Conservation (phyloP, 2,888 invertebrate genomes). For the Rapana venosa region DNA sequence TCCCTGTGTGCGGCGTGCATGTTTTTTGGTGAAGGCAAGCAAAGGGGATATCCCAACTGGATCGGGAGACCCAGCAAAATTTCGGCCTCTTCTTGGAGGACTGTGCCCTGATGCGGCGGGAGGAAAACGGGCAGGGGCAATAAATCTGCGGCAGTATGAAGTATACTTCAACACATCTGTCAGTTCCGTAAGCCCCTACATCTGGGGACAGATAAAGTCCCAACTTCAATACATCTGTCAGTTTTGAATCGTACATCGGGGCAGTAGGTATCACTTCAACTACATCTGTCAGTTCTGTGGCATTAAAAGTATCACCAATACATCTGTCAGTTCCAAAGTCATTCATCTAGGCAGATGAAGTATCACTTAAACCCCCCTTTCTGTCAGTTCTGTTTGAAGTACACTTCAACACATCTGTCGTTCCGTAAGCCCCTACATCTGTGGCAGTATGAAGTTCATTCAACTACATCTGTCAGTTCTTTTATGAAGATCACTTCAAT, state of each 20-base stretch:
- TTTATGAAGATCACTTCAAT: constrained; percentile 57
- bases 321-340: not conserved
- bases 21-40: constrained; percentile 53
- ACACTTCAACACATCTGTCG: too few species aligned
- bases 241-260: too few species aligned
- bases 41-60: constrained; percentile 62
- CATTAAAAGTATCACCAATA: too few species aligned
- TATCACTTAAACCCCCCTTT: not conserved
- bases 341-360: not conserved
- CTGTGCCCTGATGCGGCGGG: constrained; percentile 66
- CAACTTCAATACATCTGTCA: too few species aligned
- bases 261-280: constrained; percentile 24
- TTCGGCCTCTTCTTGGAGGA: constrained; percentile 64
- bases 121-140: constrained; percentile 68
- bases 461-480: too few species aligned
- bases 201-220: too few species aligned
- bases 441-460: too few species aligned
- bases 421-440: not conserved
- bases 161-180: constrained; percentile 39
- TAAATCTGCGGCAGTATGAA: constrained; percentile 60
- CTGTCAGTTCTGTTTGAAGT: too few species aligned
- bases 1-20: not conserved
- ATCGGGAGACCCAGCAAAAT: constrained; percentile 62
- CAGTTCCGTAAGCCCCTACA: constrained; percentile 57
- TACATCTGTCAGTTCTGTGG: constrained; percentile 19